These are phyloP conservation scores for Abramis brama DNA, from an alignment of 2,113 vertebrate genomes.

Conservation along the genomic window DNA sequence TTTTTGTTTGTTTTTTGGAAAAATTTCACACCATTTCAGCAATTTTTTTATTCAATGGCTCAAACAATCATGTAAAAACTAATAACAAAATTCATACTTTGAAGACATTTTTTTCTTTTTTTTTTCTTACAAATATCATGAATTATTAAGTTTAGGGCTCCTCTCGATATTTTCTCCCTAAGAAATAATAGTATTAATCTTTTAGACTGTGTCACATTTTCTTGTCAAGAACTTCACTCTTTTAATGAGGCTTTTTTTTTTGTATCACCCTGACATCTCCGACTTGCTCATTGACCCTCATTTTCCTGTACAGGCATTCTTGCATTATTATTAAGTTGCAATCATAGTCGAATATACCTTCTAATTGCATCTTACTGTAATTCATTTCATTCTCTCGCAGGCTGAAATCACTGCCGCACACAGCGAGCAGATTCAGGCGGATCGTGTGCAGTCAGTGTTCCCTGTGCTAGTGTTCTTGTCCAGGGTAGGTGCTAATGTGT, in stretches of 20 bases:
- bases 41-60: too few relatives aligned
- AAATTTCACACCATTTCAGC: too few relatives aligned
- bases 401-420: conserved; percentile 12
- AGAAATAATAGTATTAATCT: too few relatives aligned
- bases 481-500: conserved; percentile 92
- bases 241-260: too few relatives aligned
- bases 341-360: neutral
- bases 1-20: neutral
- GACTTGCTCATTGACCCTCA: neutral
- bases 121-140: too few relatives aligned
- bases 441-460: conserved; percentile 42
- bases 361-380: neutral
- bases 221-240: too few relatives aligned
- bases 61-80: too few relatives aligned
- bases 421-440: conserved; percentile 15
- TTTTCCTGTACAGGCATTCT: neutral
- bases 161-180: too few relatives aligned
- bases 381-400: neutral
- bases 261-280: neutral
- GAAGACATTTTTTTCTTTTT: too few relatives aligned
- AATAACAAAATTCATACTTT: too few relatives aligned
- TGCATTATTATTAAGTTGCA: neutral
- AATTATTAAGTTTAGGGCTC: too few relatives aligned
- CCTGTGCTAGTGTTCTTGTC: conserved; percentile 85
- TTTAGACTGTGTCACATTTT: too few relatives aligned